phyloP scores from a whole-genome alignment of 2,113 vertebrate species.

The Tringa solitaria region DNA sequence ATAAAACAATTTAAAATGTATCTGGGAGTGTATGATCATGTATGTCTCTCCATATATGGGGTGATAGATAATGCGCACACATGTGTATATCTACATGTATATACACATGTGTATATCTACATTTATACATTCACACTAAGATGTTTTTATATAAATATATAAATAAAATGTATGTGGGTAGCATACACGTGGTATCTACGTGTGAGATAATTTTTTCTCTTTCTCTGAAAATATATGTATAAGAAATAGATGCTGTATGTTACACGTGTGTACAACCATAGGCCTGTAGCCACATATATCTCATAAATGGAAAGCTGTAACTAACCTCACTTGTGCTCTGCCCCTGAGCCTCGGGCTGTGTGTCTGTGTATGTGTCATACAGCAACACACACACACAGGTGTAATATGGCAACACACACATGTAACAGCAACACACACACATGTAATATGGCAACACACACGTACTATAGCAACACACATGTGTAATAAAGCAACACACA shows the following conservation, averaged over 20 bases:
- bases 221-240: neutral
- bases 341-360: neutral
- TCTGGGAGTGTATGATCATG: neutral
- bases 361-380: neutral
- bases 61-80: neutral
- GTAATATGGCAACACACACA: too few species aligned
- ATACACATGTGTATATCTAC: neutral
- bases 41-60: neutral
- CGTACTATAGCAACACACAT: too few species aligned
- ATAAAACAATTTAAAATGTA: neutral
- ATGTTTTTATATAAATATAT: neutral
- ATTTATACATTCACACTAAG: neutral
- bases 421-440: too few species aligned
- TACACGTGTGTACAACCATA: fast-evolving
- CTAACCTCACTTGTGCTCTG: fast-evolving
- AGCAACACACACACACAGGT: too few species aligned
- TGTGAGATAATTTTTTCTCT: neutral
- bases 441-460: too few species aligned
- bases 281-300: fast-evolving
- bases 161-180: neutral
- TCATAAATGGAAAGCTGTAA: neutral
- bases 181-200: too few species aligned
- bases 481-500: too few species aligned
- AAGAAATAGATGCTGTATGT: neutral
- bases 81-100: neutral